phyloP scores from a whole-genome alignment of 2,797 vertebrate species.

The Notamacropus eugenii region DNA sequence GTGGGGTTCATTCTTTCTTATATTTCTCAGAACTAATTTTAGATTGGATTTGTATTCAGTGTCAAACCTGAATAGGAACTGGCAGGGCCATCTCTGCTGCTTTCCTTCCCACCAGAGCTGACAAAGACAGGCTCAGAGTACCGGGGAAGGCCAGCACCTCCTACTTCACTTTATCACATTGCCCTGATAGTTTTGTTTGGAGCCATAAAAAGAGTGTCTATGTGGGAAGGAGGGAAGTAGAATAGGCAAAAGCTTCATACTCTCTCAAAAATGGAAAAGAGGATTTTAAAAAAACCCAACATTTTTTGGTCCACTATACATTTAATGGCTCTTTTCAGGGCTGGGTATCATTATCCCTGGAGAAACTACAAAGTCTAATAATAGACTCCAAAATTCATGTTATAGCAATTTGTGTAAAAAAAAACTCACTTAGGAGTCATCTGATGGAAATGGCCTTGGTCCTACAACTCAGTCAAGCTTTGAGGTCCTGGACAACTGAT shows the following conservation, averaged over 20 bases:
- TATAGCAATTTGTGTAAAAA: not conserved
- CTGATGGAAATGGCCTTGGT: not conserved
- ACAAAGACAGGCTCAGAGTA: constrained; percentile 46
- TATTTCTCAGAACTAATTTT: constrained; percentile 67
- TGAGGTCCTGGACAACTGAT: not conserved
- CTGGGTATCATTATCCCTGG: not conserved
- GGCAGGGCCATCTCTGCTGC: not conserved
- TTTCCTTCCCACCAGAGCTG: constrained; percentile 38
- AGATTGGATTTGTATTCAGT: constrained; percentile 35
- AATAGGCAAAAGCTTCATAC: constrained; percentile 39
- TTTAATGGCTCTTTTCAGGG: not conserved
- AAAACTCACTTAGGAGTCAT: not conserved
- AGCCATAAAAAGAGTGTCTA: not conserved
- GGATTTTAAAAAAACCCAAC: not conserved
- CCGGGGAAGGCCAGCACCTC: not conserved
- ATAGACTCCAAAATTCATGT: not conserved
- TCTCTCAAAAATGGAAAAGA: not conserved
- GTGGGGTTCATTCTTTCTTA: constrained; percentile 43
- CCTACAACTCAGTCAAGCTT: not conserved
- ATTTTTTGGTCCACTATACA: not conserved
- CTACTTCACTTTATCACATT: constrained; percentile 51
- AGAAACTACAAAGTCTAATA: not conserved
- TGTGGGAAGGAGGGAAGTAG: constrained; percentile 37
- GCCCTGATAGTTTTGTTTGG: constrained; percentile 10
- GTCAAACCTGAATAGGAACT: constrained; percentile 36